phyloP scores from a whole-genome alignment of 2,113 vertebrate species.

The Caloenas nicobarica region DNA sequence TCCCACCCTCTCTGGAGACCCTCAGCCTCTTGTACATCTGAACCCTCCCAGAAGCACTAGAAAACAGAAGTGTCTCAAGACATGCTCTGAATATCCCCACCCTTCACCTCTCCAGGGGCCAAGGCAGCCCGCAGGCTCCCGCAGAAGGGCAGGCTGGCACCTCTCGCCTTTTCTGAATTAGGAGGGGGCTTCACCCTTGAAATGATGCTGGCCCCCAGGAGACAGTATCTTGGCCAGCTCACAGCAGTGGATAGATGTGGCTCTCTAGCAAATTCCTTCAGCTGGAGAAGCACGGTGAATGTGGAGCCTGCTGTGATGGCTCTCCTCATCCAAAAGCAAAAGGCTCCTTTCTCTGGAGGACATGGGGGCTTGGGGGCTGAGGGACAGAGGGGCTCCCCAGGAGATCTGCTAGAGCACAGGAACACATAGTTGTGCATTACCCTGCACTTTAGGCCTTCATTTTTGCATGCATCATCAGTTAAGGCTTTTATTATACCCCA shows the following conservation, averaged over 20 bases:
- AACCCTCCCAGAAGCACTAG: background rate
- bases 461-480: background rate
- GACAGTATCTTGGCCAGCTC: background rate
- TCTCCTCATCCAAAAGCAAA: background rate
- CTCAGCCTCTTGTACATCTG: constrained; percentile 14
- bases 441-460: background rate
- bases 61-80: background rate
- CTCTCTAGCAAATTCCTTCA: background rate
- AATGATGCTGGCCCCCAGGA: background rate
- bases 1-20: constrained; percentile 27
- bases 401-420: background rate
- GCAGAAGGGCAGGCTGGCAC: background rate
- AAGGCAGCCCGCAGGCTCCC: background rate
- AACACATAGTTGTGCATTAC: background rate
- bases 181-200: background rate
- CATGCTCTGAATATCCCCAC: background rate
- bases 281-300: background rate
- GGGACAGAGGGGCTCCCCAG: background rate
- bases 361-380: fast-evolving
- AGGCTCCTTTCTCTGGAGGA: background rate
- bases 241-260: background rate
- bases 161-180: background rate
- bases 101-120: background rate
- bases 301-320: background rate
- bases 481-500: fast-evolving